Conservation (phyloP, 2,113 vertebrate genomes). For the Geothlypis trichas region DNA sequence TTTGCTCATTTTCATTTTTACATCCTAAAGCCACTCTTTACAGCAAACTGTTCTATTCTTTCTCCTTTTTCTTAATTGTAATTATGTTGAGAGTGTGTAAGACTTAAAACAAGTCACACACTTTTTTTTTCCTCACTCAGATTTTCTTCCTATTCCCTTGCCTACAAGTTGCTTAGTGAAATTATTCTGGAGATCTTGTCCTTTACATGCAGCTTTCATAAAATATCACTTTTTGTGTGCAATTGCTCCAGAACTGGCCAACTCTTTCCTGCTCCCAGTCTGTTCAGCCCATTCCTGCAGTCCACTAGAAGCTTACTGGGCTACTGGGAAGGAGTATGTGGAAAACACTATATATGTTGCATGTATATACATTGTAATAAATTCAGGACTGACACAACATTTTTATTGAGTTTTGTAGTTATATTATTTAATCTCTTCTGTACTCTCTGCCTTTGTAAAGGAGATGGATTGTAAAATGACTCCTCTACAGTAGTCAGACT, state of each 20-base stretch:
- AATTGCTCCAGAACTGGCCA: neutral
- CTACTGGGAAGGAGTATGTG: neutral
- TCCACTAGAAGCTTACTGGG: neutral
- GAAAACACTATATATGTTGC: neutral
- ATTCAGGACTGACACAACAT: neutral
- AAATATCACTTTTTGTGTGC: neutral
- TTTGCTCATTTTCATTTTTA: neutral
- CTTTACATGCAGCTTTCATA: neutral
- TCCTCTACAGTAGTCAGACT: neutral
- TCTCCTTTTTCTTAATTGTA: neutral
- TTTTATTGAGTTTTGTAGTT: neutral
- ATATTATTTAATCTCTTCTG: neutral
- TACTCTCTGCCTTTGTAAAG: neutral
- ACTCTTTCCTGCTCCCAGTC: rapidly evolving
- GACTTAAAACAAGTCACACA: neutral
- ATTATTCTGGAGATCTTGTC: neutral
- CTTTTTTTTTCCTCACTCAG: neutral
- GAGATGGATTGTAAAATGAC: neutral
- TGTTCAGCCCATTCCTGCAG: neutral
- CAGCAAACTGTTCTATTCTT: neutral
- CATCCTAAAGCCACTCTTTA: neutral
- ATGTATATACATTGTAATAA: neutral
- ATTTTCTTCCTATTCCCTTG: neutral
- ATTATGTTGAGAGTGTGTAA: neutral
- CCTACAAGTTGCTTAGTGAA: neutral